Conservation (phyloP, 1,140 invertebrate species). For the Hyles euphorbiae region DNA sequence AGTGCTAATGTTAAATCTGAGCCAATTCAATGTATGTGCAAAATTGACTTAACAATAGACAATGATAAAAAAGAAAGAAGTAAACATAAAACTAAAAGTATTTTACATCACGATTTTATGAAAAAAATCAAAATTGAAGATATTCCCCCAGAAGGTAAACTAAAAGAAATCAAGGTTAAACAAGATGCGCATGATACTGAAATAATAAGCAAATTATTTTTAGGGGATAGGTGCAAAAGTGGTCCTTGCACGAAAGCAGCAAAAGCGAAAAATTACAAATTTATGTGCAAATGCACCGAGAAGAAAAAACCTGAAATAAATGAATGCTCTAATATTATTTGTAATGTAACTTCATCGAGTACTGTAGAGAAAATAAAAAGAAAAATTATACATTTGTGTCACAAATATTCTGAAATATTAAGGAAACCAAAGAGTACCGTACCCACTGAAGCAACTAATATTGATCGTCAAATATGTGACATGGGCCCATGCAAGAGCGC, state of each 20-base stretch:
- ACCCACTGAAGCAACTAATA: neutral
- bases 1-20: no score
- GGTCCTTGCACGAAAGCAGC: neutral
- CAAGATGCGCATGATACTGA: no score
- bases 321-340: neutral
- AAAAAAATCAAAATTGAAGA: no score
- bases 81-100: no score
- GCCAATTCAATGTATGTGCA: no score
- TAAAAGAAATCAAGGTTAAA: no score
- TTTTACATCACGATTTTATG: no score
- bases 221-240: no score
- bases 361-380: constrained; percentile 11
- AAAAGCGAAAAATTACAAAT: neutral
- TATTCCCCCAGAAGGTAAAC: no score
- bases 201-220: no score
- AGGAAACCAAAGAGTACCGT: neutral
- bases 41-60: no score
- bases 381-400: constrained; percentile 9
- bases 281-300: neutral
- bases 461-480: neutral
- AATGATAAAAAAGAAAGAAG: no score
- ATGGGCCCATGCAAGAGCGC: neutral
- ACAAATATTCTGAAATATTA: constrained; percentile 17
- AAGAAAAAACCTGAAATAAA: neutral
- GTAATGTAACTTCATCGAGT: neutral